phyloP scores from a whole-genome alignment of 1,140 invertebrate genomes.

The Drosophila pseudoananassae region DNA sequence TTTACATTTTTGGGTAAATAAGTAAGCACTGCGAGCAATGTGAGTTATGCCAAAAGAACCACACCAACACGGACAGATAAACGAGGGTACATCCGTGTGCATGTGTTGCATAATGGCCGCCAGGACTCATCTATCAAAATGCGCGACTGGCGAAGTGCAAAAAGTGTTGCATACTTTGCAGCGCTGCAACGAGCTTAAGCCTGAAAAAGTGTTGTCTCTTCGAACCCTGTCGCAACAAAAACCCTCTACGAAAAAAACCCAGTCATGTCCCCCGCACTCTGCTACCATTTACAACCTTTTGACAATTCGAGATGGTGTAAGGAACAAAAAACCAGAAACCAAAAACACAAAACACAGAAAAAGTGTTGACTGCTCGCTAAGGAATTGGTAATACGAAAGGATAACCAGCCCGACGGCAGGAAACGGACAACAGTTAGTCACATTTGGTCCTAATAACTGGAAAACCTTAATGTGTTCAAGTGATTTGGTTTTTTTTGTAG shows the following conservation, averaged over 20 bases:
- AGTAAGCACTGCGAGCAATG: constrained; percentile 58
- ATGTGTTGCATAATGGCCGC: constrained; percentile 72
- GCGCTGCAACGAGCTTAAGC: constrained; percentile 40
- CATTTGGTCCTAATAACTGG: background rate
- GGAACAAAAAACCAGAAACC: constrained; percentile 1
- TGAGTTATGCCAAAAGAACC: constrained; percentile 74
- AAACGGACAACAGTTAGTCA: constrained; percentile 8
- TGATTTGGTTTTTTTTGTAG: background rate
- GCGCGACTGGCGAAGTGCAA: constrained; percentile 61
- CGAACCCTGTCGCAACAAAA: background rate
- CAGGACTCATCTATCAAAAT: constrained; percentile 79
- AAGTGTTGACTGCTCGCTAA: constrained; percentile 33
- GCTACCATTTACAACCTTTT: constrained; percentile 24
- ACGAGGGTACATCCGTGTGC: constrained; percentile 13
- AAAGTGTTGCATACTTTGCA: constrained; percentile 71
- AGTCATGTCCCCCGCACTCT: constrained; percentile 2
- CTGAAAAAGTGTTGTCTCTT: constrained; percentile 59
- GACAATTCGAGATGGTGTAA: constrained; percentile 39
- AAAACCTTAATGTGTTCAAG: background rate
- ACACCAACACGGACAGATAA: constrained; percentile 26
- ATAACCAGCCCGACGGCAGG: background rate
- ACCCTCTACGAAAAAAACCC: background rate
- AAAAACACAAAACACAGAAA: constrained; percentile 34
- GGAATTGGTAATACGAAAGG: constrained; percentile 40
- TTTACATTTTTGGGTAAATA: constrained; percentile 74